phyloP scores from a whole-genome alignment of 1,140 invertebrate genomes.

The Bursaphelenchus mucronatus region DNA sequence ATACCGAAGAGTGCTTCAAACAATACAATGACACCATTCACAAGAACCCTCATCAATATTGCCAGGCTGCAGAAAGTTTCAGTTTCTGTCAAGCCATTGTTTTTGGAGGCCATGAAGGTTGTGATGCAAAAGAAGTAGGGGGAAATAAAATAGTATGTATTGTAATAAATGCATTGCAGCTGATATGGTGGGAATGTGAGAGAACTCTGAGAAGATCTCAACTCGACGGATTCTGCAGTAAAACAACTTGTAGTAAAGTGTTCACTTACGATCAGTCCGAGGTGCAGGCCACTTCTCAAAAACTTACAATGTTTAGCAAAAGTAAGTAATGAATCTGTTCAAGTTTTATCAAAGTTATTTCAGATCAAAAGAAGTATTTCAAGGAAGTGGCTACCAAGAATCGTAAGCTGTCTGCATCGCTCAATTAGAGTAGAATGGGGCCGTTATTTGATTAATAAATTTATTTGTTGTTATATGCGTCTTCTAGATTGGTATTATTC shows the following conservation, averaged over 20 bases:
- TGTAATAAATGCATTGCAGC: not conserved
- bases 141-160: not conserved
- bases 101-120: not conserved
- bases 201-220: conserved; percentile 3
- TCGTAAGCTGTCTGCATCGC: too few relatives aligned
- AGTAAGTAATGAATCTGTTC: too few relatives aligned
- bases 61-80: not conserved
- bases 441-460: too few relatives aligned
- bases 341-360: too few relatives aligned
- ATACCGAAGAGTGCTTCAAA: conserved; percentile 1
- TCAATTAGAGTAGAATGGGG: too few relatives aligned
- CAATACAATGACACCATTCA: not conserved
- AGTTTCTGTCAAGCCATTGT: not conserved
- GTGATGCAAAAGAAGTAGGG: not conserved
- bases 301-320: too few relatives aligned
- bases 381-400: too few relatives aligned
- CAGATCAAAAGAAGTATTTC: too few relatives aligned
- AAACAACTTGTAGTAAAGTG: conserved; percentile 1
- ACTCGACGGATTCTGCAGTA: conserved; percentile 1
- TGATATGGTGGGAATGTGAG: conserved; percentile 2
- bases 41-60: not conserved
- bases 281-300: too few relatives aligned
- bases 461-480: too few relatives aligned
- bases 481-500: too few relatives aligned
- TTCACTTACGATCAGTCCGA: not conserved